Evolutionary conservation across 1,140 invertebrate genomes (phyloP), one percentile per base, ranked within the genome.

Genomic region (Vanessa atalanta): DNA sequence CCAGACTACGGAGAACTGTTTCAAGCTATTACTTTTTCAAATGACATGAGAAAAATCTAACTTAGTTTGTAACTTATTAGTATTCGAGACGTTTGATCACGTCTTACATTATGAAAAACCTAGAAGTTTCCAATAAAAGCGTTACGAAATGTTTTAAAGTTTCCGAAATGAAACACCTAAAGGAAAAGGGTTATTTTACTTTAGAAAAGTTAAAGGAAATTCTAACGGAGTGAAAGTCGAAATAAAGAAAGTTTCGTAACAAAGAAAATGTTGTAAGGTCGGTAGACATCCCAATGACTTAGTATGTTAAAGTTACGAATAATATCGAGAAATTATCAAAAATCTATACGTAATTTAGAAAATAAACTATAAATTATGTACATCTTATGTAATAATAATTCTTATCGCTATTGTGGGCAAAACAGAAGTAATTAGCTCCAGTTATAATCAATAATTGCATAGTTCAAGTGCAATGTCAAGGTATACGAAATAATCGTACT

Each of bases 151-250:
- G 51, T 20, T 53, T 53, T 16, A 53, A 16, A 16, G 14, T 53
- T 53, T 53, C 37, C 37, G 8, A 53, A 53, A 53, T 53, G n/a
- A 53, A 53, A 16, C n/a, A 60, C 47, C 37, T 37, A 31, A 67
- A 73, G 37, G 47, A 23, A 73, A 73, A 51, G 65, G 65, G 65
- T 67, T 67, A 73, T 67, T 73, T 65, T 61, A 73, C 71, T 67
- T 66, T 64, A 14, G 15, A 16, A 20, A 63, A 70, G 53, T 64
- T 57, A 16, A 3, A 70, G 68, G 7, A 63, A 70, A 43, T 65
- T 67, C 37, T 48, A 65, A 64, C 47, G 47, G 15, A 73, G 20
- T 61, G 60, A 43, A 65, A 16, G 51, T 67, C 66, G 55, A 65
- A 72, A 65, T 31, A 72, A 65, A 55, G 51, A 55, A 55, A 66